Evolutionary conservation across 2,113 vertebrate genomes (phyloP).

Genomic region (Solea solea): DNA sequence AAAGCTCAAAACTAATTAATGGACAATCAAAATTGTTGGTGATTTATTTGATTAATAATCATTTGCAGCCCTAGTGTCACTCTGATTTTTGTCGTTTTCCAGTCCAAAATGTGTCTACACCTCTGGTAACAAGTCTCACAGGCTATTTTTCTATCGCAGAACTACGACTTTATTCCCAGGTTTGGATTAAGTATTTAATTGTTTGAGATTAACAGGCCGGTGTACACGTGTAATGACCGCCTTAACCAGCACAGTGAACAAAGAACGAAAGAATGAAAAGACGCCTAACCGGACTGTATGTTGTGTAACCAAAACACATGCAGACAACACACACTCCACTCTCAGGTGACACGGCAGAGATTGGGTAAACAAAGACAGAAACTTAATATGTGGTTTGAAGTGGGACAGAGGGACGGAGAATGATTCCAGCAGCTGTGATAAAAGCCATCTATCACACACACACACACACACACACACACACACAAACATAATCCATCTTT

Average conservation of each 20-base stretch:
- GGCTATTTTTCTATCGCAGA: too few species aligned
- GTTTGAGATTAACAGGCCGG: constrained; percentile 11
- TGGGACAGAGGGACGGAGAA: constrained; percentile 5
- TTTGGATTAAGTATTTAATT: background rate
- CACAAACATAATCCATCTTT: background rate
- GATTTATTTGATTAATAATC: too few species aligned
- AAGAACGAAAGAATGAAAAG: constrained; percentile 25
- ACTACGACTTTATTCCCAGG: background rate
- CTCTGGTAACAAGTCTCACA: too few species aligned
- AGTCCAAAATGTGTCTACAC: too few species aligned
- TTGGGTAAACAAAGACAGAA: constrained; percentile 70
- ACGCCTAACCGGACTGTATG: constrained; percentile 26
- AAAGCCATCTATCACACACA: constrained; percentile 31
- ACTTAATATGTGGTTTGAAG: constrained; percentile 64
- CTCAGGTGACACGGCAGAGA: constrained; percentile 72
- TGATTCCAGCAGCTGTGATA: constrained; percentile 19
- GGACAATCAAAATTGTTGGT: too few species aligned
- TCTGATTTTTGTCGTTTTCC: too few species aligned
- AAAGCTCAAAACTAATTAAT: too few species aligned
- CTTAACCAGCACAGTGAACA: constrained; percentile 21
- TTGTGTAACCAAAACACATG: constrained; percentile 39
- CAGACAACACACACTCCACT: constrained; percentile 30
- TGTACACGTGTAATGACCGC: background rate
- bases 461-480: constrained; percentile 26
- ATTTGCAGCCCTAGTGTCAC: too few species aligned